A percentile compares a stretch with the other conserved stretches of the same genome.
These are phyloP conservation scores for Eleutherodactylus coqui DNA, from an alignment of 2,797 vertebrate genomes.

Conservation along the genomic window DNA sequence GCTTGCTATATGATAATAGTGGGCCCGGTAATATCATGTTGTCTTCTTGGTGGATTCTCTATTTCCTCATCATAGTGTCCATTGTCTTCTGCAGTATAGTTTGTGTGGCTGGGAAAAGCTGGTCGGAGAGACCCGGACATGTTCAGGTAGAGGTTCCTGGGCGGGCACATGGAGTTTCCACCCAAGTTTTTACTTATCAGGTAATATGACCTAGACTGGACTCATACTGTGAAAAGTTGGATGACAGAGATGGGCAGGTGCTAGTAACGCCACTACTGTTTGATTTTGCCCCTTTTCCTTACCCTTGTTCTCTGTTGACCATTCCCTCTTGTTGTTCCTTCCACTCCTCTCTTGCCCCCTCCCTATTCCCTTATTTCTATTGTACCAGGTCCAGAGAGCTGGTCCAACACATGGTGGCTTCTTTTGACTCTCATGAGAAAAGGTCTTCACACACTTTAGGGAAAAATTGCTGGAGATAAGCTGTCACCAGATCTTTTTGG, in stretches of 20 bases:
- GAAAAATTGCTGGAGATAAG: no score
- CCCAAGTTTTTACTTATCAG: slow-evolving; percentile 89
- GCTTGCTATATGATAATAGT: no score
- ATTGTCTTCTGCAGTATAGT: slow-evolving; percentile 82
- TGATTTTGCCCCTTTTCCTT: background rate
- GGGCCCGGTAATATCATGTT: background rate
- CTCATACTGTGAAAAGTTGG: background rate
- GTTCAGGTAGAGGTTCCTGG: slow-evolving; percentile 86
- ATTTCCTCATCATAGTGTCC: background rate
- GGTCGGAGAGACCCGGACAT: slow-evolving; percentile 77
- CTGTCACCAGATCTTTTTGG: no score
- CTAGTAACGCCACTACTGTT: background rate
- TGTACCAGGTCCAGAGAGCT: no score
- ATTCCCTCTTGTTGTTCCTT: background rate
- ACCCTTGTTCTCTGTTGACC: background rate
- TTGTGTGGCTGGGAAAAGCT: slow-evolving; percentile 82
- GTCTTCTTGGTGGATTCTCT: background rate
- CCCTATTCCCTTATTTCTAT: background rate
- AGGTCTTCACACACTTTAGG: no score
- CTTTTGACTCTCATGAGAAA: no score
- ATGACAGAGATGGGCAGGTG: background rate
- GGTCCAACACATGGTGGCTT: no score
- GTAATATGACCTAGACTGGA: slow-evolving; percentile 69
- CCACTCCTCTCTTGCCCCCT: background rate
- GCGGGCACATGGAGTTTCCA: slow-evolving; percentile 84